Percentiles rank a stretch among this genome's conserved stretches.
Conservation (phyloP, 2,113 vertebrate genomes). For the Eupsittula cactorum region DNA sequence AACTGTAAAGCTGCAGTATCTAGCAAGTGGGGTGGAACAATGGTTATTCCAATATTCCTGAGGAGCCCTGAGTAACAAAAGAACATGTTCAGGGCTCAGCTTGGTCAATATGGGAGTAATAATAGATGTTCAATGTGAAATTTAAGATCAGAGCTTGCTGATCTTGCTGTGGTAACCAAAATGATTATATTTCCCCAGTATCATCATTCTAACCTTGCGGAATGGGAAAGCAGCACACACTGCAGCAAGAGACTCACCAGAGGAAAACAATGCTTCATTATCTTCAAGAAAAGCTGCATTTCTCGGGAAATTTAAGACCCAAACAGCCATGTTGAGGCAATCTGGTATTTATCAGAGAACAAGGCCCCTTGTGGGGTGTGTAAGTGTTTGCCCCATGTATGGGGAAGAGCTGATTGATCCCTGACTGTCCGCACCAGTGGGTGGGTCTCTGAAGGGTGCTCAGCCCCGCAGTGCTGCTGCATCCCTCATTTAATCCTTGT, state of each 20-base stretch:
- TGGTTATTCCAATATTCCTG: conserved; percentile 6
- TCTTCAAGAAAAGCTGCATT: conserved; percentile 57
- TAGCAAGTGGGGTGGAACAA: not conserved
- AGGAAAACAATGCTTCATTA: conserved; percentile 70
- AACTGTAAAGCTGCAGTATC: not conserved
- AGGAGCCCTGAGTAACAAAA: conserved; percentile 29
- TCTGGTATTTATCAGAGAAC: conserved; percentile 56
- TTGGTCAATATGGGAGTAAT: conserved; percentile 56
- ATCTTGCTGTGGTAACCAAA: conserved; percentile 55
- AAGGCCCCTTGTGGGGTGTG: not conserved
- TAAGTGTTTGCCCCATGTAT: not conserved
- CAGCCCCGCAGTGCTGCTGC: not conserved
- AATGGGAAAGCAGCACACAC: conserved; percentile 5
- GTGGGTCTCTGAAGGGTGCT: not conserved
- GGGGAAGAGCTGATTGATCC: not conserved
- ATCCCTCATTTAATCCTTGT: not conserved
- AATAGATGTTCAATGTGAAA: conserved; percentile 34
- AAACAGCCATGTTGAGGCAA: conserved; percentile 19
- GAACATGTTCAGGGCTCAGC: conserved; percentile 21
- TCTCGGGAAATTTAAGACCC: conserved; percentile 43
- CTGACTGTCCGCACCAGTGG: not conserved
- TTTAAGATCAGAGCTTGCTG: conserved; percentile 27
- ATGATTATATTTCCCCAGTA: conserved; percentile 39
- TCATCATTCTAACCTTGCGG: conserved; percentile 32
- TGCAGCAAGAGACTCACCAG: conserved; percentile 58